phyloP scores from a whole-genome alignment of 2,797 vertebrate genomes.

The Salmo trutta region DNA sequence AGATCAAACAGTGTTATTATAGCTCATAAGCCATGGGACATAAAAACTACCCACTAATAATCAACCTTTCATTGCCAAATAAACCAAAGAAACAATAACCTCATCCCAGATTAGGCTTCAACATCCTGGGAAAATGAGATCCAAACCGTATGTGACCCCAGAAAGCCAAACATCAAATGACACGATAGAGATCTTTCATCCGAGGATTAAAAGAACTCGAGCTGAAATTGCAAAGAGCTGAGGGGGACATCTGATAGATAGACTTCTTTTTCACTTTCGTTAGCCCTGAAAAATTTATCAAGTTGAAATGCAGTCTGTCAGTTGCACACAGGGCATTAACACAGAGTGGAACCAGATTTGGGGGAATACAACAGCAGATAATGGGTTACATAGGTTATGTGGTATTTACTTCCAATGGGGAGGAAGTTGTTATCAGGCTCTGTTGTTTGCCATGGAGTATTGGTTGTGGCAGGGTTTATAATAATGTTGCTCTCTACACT shows the following conservation, averaged over 20 bases:
- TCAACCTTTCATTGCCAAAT: conserved; percentile 60
- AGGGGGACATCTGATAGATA: conserved; percentile 65
- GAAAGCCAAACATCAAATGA: conserved; percentile 61
- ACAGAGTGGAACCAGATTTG: conserved; percentile 76
- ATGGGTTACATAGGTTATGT: conserved; percentile 72
- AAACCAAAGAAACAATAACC: conserved; percentile 49
- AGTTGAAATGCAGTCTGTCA: conserved; percentile 65
- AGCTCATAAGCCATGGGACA: conserved; percentile 37
- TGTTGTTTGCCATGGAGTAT: conserved; percentile 61
- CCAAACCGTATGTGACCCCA: conserved; percentile 71
- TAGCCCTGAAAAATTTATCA: conserved; percentile 70
- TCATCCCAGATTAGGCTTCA: conserved; percentile 45
- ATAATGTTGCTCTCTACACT: background rate
- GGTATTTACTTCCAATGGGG: conserved; percentile 50
- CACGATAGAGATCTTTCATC: conserved; percentile 73
- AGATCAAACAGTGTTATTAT: conserved; percentile 15
- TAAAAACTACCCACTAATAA: conserved; percentile 50
- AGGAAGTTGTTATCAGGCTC: conserved; percentile 62
- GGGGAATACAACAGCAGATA: conserved; percentile 59
- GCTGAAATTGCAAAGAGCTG: conserved; percentile 56
- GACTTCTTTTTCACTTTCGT: conserved; percentile 54
- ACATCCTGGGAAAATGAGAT: conserved; percentile 65
- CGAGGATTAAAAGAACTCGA: conserved; percentile 58
- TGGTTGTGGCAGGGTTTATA: conserved; percentile 51
- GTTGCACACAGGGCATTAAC: conserved; percentile 59